Base-by-base conservation (phyloP, 2,797 vertebrate genomes). In the Florisuga fusca region DNA sequence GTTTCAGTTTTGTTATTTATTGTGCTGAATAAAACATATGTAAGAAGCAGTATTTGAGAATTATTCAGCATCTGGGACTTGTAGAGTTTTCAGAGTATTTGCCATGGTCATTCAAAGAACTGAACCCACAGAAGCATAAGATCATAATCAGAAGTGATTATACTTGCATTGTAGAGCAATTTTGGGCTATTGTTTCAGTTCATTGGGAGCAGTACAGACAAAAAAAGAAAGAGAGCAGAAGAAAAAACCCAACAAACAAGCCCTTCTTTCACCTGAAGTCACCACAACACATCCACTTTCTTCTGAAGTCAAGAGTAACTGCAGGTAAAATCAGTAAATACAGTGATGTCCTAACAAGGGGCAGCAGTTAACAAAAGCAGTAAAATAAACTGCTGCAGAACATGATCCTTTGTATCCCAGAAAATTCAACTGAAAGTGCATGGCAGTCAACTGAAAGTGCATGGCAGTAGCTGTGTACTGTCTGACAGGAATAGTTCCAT, bases 111-210 rank as follows among this genome's bases (percentile, higher is more conserved):
- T 87, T 92, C 89, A 80, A 87, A 95, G 68, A 85, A 54, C 57
- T 94, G 78, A 93, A 93, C 71, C 51, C 90, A 79, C 88, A 95
- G 78, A 94, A 87, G 81, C 73, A 90, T 77, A 72, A 93, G 89
- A 94, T 91, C 75, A 74, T 85, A 93, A 94, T 85, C 92, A 89
- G 68, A 54, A 92, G 71, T 66, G 81, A 95, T 90, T 87, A 87
- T 33, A 91, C 53, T 89, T 93, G 81, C 92, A 89, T 85, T 61
- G 71, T 7, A 93, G 92, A 90, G 90, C 57, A 85, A 1, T 68
- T 87, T 36, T 26, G 72, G 68, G 41, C 54, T 87, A 50, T 57
- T 80, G 36, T 89, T 95, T 93, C 68, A 80, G 75, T 71, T 92
- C 61, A 77, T 51, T 83, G 50, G 53, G 72, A 93, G 33, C 50